phyloP scores from a whole-genome alignment of 2,888 invertebrate species.

The Cantharis lateralis region DNA sequence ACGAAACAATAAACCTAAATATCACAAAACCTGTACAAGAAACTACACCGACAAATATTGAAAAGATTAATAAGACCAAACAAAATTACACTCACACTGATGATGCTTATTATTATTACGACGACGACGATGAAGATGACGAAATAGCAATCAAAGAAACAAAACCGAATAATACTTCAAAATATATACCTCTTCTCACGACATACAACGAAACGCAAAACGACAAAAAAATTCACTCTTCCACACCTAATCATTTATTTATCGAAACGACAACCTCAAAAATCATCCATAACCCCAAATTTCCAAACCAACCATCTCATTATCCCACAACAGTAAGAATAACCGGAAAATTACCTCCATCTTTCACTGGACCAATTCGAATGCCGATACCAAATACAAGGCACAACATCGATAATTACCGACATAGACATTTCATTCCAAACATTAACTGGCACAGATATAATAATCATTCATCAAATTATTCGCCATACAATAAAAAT shows the following conservation, averaged over 20 bases:
- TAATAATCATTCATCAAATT: neutral
- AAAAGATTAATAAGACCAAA: neutral
- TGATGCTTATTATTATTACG: slow-evolving; percentile 17
- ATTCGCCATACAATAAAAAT: neutral
- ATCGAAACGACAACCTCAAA: neutral
- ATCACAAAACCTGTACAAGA: neutral
- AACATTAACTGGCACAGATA: neutral
- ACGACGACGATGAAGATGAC: slow-evolving; percentile 4
- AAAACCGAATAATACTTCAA: neutral
- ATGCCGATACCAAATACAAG: neutral
- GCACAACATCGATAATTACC: neutral
- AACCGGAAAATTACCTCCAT: neutral
- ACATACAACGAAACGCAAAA: neutral
- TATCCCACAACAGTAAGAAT: neutral
- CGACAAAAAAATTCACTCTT: too few relatives aligned
- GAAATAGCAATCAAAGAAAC: neutral
- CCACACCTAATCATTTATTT: neutral
- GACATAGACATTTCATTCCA: neutral
- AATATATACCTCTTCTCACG: neutral
- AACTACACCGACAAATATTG: neutral
- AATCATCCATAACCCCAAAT: neutral
- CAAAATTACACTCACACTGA: slow-evolving; percentile 10
- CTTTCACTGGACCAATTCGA: neutral
- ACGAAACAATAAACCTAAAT: neutral
- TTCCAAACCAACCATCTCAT: neutral